Evolutionary conservation across 2,797 vertebrate genomes (phyloP).

Genomic region (Megaceryle alcyon): DNA sequence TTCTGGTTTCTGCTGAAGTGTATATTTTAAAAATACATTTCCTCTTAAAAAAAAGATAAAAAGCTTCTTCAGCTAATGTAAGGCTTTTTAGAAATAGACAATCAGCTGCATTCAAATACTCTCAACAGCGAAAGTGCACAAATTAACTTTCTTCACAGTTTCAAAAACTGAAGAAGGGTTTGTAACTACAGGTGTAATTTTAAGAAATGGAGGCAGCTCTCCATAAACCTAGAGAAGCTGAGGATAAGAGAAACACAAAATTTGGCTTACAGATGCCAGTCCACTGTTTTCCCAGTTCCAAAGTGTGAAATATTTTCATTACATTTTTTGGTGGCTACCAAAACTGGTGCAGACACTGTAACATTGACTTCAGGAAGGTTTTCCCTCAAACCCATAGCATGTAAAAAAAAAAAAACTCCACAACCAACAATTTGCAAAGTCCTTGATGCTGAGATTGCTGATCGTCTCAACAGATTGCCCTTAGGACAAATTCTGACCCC

Average conservation of each 20-base stretch:
- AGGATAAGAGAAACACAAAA: not conserved
- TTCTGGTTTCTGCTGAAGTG: not conserved
- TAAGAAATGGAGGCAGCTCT: not conserved
- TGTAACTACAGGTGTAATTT: not conserved
- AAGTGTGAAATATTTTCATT: not conserved
- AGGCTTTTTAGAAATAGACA: not conserved
- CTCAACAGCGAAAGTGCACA: not conserved
- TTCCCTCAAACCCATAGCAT: not conserved
- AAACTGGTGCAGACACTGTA: rapidly evolving
- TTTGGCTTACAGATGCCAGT: not conserved
- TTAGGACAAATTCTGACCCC: not conserved
- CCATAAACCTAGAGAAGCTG: not conserved
- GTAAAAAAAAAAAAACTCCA: not conserved
- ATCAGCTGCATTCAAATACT: not conserved
- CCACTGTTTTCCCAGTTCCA: not conserved
- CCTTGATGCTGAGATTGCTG: not conserved
- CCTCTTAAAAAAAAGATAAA: constrained; percentile 1
- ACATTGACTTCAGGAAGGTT: not conserved
- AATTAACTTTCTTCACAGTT: not conserved
- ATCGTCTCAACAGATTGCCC: not conserved
- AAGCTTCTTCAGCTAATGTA: not conserved
- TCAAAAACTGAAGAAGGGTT: not conserved
- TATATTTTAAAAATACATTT: not conserved
- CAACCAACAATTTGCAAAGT: not conserved
- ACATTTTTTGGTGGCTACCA: not conserved